These are phyloP conservation scores for Diploptera punctata DNA, from an alignment of 2,888 invertebrate genomes.

Conservation along the genomic window DNA sequence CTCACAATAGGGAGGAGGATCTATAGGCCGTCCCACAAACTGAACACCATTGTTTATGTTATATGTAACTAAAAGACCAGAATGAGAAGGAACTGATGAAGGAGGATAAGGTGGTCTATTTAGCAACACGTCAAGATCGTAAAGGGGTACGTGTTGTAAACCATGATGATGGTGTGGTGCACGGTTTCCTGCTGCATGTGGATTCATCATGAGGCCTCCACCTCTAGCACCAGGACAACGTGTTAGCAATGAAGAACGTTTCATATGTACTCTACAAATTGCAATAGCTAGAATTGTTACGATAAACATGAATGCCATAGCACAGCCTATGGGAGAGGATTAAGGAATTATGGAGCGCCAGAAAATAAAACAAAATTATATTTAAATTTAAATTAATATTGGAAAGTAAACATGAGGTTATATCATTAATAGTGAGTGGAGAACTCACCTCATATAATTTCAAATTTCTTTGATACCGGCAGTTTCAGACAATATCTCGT, in stretches of 20 bases:
- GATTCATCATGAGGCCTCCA: neutral
- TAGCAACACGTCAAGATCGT: slow-evolving; percentile 51
- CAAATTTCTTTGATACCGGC: too few species aligned
- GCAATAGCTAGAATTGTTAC: slow-evolving; percentile 56
- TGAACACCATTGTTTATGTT: slow-evolving; percentile 56
- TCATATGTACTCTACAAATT: slow-evolving; percentile 56
- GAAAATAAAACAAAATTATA: neutral
- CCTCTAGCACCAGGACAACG: slow-evolving; percentile 47
- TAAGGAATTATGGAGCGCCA: slow-evolving; percentile 35
- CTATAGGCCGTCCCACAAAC: slow-evolving; percentile 53
- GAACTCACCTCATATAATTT: too few species aligned
- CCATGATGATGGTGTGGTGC: slow-evolving; percentile 40
- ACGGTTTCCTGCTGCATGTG: slow-evolving; percentile 9
- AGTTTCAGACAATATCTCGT: too few species aligned
- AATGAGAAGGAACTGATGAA: slow-evolving; percentile 19
- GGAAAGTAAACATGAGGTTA: too few species aligned
- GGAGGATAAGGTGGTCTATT: slow-evolving; percentile 45
- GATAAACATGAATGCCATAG: slow-evolving; percentile 57
- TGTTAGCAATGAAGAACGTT: slow-evolving; percentile 51
- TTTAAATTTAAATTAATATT: too few species aligned
- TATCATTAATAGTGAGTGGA: too few species aligned
- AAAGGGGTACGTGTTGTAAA: slow-evolving; percentile 44
- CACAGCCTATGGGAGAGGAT: slow-evolving; percentile 55
- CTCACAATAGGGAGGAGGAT: slow-evolving; percentile 56
- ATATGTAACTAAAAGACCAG: slow-evolving; percentile 54